Evolutionary conservation across 1,140 invertebrate species (phyloP).

Genomic region (Homarus americanus): DNA sequence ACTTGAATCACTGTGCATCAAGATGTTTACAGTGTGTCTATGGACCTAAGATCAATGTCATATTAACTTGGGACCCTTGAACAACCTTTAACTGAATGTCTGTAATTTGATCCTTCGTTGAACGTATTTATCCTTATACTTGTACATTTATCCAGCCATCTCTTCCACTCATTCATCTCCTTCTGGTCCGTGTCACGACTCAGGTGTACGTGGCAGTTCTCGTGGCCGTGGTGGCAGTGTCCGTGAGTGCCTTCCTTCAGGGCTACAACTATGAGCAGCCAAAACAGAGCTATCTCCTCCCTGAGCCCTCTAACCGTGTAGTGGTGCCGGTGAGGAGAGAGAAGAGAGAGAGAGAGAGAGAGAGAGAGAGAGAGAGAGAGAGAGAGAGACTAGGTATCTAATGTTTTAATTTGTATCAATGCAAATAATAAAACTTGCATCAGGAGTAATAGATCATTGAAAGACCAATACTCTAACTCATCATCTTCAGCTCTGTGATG

Average conservation of each 20-base stretch:
- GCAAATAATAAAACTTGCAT: not conserved
- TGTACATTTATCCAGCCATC: not conserved
- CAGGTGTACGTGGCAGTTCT: not conserved
- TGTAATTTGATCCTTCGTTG: conserved; percentile 43
- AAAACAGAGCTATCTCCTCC: not conserved
- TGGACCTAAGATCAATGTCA: no score
- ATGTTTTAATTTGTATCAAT: not conserved
- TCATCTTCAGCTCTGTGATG: not conserved
- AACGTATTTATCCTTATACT: not conserved
- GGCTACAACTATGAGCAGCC: not conserved
- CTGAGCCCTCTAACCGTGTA: not conserved
- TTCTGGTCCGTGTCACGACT: not conserved
- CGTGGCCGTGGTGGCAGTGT: not conserved
- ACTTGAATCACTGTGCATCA: no score
- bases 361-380: conserved; percentile 9
- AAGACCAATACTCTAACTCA: not conserved
- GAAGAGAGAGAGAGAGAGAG: conserved; percentile 14
- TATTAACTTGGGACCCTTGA: no score
- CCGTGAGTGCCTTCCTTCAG: not conserved
- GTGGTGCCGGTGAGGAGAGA: not conserved
- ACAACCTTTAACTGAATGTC: no score
- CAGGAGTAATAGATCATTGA: not conserved
- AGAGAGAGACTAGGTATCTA: no score
- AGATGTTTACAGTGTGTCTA: no score
- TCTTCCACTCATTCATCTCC: not conserved